These are phyloP conservation scores for Andrena praecox DNA, from an alignment of 2,888 invertebrate genomes.

Conservation along the genomic window DNA sequence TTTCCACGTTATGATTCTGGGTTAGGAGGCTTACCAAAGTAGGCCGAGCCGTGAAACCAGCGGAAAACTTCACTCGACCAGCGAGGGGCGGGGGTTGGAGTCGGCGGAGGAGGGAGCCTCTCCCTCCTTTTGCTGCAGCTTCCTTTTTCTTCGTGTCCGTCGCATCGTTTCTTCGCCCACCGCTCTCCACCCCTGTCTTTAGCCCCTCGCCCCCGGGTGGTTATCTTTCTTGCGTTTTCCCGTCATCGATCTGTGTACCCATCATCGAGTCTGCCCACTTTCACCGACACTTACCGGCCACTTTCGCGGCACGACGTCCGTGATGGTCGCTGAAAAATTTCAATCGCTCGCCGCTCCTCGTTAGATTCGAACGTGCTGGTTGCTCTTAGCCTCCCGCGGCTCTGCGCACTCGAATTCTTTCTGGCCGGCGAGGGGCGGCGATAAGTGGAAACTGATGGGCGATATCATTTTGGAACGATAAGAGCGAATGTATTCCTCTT, in stretches of 20 bases:
- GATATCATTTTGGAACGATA: not conserved
- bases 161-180: slow-evolving; percentile 1
- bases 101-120: not conserved
- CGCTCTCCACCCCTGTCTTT: slow-evolving; percentile 15
- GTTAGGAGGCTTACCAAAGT: slow-evolving; percentile 53
- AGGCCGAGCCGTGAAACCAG: slow-evolving; percentile 55
- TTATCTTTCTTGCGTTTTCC: slow-evolving; percentile 25
- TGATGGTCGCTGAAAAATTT: slow-evolving; percentile 32
- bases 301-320: slow-evolving; percentile 15
- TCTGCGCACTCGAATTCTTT: slow-evolving; percentile 2
- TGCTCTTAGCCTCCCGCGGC: not conserved
- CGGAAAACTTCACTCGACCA: slow-evolving; percentile 49
- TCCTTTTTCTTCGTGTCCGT: not conserved
- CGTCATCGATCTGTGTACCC: slow-evolving; percentile 62
- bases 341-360: slow-evolving; percentile 10
- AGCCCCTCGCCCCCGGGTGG: not conserved
- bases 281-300: slow-evolving; percentile 30
- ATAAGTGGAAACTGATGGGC: not conserved
- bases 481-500: not conserved
- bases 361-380: not conserved
- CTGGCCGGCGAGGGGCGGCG: not conserved
- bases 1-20: slow-evolving; percentile 51
- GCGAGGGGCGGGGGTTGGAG: slow-evolving; percentile 1
- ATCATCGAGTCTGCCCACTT: slow-evolving; percentile 53
- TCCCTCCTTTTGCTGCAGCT: too few species aligned